Evolutionary conservation across 2,113 vertebrate genomes (phyloP).

Genomic region (Nothoprocta perdicaria): DNA sequence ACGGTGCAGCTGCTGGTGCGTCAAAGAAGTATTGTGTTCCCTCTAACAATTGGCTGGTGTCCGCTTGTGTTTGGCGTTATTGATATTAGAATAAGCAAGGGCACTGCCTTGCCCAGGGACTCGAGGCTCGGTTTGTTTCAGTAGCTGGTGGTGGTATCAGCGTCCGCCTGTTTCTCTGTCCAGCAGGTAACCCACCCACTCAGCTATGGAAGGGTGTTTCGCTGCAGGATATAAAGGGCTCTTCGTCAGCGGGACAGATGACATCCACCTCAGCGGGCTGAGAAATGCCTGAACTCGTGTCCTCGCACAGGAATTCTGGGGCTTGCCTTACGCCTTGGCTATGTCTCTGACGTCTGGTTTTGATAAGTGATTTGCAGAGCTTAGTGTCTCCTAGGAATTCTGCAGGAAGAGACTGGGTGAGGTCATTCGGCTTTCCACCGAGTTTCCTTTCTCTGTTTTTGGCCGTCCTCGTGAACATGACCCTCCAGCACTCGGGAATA

Average conservation of each 20-base stretch:
- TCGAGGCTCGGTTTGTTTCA: neutral
- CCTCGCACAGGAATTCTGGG: constrained; percentile 58
- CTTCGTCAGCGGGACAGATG: constrained; percentile 28
- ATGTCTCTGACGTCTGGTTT: constrained; percentile 72
- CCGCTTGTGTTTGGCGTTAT: constrained; percentile 54
- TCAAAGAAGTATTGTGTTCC: constrained; percentile 45
- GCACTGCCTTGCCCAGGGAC: neutral
- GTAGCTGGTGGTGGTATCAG: neutral
- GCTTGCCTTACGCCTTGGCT: constrained; percentile 61
- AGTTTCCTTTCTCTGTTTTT: constrained; percentile 74
- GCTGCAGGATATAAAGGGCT: neutral
- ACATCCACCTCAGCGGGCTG: constrained; percentile 11
- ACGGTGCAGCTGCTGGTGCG: constrained; percentile 18
- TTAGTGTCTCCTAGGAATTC: constrained; percentile 75
- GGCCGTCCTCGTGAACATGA: constrained; percentile 42
- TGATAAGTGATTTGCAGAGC: constrained; percentile 76
- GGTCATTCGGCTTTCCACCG: constrained; percentile 73
- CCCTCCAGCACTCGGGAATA: constrained; percentile 68
- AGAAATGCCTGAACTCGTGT: constrained; percentile 25
- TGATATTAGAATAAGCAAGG: constrained; percentile 20
- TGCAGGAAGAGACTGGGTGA: constrained; percentile 71
- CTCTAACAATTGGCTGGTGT: constrained; percentile 38
- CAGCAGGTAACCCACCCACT: neutral
- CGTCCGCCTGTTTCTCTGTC: neutral
- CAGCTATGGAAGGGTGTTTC: neutral